Percentiles rank a stretch among this genome's conserved stretches.
Conservation (phyloP, 2,113 vertebrate genomes). For the Strix aluco region DNA sequence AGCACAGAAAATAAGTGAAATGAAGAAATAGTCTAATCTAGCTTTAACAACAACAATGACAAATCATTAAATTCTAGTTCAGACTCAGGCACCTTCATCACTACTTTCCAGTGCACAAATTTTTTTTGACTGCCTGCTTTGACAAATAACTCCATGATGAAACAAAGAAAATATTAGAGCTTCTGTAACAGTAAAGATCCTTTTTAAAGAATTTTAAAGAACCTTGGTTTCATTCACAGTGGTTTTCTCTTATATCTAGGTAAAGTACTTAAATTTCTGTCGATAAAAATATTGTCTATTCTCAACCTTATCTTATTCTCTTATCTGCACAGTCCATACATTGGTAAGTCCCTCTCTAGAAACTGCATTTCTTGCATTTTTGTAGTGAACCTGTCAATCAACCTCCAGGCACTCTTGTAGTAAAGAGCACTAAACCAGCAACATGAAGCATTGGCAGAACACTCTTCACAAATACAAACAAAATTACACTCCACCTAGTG, state of each 20-base stretch:
- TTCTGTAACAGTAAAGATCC: background rate
- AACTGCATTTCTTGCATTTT: slow-evolving; percentile 25
- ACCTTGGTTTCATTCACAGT: background rate
- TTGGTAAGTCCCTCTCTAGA: background rate
- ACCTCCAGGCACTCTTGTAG: background rate
- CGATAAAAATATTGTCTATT: background rate
- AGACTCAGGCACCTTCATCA: background rate
- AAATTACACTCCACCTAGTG: background rate
- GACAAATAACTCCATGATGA: background rate
- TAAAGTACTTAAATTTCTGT: background rate
- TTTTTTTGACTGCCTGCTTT: background rate
- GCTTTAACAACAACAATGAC: background rate
- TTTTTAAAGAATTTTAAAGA: background rate
- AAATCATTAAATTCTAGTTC: background rate
- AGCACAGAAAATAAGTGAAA: background rate
- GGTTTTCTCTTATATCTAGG: background rate
- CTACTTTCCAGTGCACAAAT: background rate
- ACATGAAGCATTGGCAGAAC: slow-evolving; percentile 1
- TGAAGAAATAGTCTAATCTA: background rate
- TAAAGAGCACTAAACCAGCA: slow-evolving; percentile 43
- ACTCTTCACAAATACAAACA: slow-evolving; percentile 18
- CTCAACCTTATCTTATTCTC: background rate
- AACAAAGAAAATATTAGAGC: background rate
- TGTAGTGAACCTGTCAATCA: slow-evolving; percentile 23
- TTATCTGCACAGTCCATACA: background rate